Evolutionary conservation across 2,797 vertebrate genomes (phyloP).

Genomic region (Manis crassicaudata): DNA sequence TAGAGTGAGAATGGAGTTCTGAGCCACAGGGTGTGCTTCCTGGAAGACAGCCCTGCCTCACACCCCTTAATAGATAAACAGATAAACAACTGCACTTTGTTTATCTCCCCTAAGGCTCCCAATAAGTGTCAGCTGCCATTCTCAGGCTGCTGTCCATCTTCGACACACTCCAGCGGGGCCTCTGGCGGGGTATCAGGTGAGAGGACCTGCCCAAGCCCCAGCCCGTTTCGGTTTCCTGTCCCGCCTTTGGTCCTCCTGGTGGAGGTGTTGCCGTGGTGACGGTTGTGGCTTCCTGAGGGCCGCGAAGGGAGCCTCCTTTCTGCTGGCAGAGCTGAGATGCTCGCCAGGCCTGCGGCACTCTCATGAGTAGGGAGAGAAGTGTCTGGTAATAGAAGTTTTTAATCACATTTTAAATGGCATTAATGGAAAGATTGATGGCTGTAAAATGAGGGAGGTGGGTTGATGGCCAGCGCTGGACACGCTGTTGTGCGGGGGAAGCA

Average conservation of each 20-base stretch:
- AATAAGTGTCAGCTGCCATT: too few species aligned
- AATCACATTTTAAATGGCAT: neutral
- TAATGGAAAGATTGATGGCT: neutral
- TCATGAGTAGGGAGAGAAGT: neutral
- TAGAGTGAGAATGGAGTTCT: neutral
- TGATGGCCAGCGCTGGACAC: neutral
- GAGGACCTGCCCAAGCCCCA: neutral
- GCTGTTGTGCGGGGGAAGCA: neutral
- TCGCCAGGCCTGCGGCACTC: too few species aligned
- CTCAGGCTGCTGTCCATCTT: neutral
- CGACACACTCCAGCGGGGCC: neutral
- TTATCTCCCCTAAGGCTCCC: neutral
- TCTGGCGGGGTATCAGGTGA: neutral
- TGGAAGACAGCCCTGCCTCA: neutral
- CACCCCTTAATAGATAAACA: neutral
- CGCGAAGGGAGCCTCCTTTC: neutral
- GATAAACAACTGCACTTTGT: neutral
- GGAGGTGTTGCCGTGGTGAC: too few species aligned
- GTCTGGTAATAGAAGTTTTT: neutral
- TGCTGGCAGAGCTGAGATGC: too few species aligned
- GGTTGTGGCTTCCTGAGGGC: too few species aligned
- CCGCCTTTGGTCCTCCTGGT: too few species aligned
- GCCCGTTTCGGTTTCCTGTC: too few species aligned
- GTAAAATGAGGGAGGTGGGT: neutral
- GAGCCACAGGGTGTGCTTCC: neutral